A percentile compares a stretch with the other conserved stretches of the same genome.
phyloP scores from a whole-genome alignment of 1,140 invertebrate species.

The Drosophila neocordata region DNA sequence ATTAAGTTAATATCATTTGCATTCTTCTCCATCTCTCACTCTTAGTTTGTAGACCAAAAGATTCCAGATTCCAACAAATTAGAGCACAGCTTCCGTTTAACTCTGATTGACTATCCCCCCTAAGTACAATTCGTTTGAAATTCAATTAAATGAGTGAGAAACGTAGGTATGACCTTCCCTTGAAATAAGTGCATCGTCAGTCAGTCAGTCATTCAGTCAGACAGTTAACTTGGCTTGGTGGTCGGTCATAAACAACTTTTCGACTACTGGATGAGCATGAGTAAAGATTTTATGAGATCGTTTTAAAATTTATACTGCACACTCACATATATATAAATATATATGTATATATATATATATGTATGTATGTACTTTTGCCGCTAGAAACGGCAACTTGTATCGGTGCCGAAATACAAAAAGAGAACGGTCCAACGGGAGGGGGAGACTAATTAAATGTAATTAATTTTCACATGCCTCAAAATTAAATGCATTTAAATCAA shows the following conservation, averaged over 20 bases:
- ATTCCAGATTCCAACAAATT: constrained; percentile 12
- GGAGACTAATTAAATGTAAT: constrained; percentile 76
- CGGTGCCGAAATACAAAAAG: constrained; percentile 20
- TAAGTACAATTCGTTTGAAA: constrained; percentile 75
- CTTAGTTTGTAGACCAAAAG: constrained; percentile 31
- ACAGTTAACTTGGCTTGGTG: not conserved
- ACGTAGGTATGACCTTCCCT: constrained; percentile 53
- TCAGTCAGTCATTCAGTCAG: constrained; percentile 25
- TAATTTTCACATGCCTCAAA: constrained; percentile 78
- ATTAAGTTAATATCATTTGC: constrained; percentile 31
- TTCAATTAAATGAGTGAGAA: constrained; percentile 56
- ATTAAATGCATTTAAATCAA: constrained; percentile 79
- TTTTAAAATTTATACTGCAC: constrained; percentile 16
- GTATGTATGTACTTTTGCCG: constrained; percentile 47
- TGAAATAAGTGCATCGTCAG: constrained; percentile 24
- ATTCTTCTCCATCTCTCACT: not conserved
- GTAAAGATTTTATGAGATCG: constrained; percentile 48
- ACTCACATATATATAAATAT: not conserved
- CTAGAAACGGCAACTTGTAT: constrained; percentile 63
- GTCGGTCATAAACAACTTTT: constrained; percentile 34
- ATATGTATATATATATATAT: not conserved
- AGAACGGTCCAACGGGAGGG: constrained; percentile 14
- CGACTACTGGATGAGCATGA: constrained; percentile 45
- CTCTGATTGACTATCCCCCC: constrained; percentile 9
- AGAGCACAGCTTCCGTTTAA: constrained; percentile 42